Percentiles rank a stretch among this genome's conserved stretches.
Evolutionary conservation across 2,888 invertebrate species (phyloP).

Genomic region (Sinodicranocentrus sp.): DNA sequence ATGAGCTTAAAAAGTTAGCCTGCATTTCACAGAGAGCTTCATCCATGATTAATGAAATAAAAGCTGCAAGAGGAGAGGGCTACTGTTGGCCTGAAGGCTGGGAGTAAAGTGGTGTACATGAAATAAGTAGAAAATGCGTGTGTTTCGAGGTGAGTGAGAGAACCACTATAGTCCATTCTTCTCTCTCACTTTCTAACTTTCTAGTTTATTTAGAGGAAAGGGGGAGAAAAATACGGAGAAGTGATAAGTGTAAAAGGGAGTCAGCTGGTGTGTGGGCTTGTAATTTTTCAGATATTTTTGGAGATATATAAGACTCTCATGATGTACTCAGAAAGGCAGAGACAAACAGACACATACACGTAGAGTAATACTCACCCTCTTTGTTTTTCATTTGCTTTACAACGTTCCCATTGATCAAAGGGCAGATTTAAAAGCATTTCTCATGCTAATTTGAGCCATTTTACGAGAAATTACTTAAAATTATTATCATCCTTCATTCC

Average conservation of each 20-base stretch:
- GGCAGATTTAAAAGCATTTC: conserved; percentile 11
- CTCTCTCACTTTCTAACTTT: background rate
- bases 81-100: background rate
- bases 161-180: background rate
- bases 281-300: no score
- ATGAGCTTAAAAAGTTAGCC: conserved; percentile 19
- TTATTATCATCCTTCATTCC: background rate
- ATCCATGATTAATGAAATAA: conserved; percentile 41
- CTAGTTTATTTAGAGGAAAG: background rate
- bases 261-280: no score
- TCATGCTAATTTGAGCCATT: background rate
- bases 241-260: no score
- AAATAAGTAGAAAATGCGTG: background rate
- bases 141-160: background rate
- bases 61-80: conserved; percentile 7
- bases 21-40: conserved; percentile 26
- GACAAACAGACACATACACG: background rate
- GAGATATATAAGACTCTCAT: no score
- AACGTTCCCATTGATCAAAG: conserved; percentile 11
- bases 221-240: background rate
- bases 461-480: background rate
- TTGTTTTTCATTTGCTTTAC: background rate
- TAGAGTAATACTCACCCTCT: background rate
- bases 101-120: background rate
- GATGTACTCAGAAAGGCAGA: no score